Conservation (phyloP, 2,797 vertebrate genomes). For the Argyrosomus regius region DNA sequence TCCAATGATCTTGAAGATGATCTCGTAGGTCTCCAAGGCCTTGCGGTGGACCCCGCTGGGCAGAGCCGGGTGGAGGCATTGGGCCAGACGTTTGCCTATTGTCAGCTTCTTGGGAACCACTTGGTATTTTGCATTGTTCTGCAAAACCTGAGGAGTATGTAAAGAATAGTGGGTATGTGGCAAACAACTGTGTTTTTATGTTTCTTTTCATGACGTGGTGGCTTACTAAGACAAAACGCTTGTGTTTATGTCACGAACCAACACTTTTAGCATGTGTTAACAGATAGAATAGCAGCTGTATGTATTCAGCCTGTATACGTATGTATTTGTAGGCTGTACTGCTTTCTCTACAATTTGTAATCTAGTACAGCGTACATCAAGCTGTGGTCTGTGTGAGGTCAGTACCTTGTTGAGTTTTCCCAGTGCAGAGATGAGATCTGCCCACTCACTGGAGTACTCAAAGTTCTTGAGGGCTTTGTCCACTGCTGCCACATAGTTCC, state of each 20-base stretch:
- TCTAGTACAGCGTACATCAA: not conserved
- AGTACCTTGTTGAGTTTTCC: constrained; percentile 98
- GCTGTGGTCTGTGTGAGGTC: not conserved
- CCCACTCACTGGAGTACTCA: constrained; percentile 99
- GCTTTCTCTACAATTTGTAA: not conserved
- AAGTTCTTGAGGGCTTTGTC: constrained; percentile 99
- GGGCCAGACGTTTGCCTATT: constrained; percentile 96
- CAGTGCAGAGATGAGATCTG: constrained; percentile 98
- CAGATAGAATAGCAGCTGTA: not conserved
- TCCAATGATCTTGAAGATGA: constrained; percentile 99
- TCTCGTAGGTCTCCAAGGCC: constrained; percentile 98
- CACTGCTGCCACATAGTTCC: constrained; percentile 98
- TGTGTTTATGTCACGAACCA: not conserved
- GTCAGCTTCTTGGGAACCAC: constrained; percentile 98
- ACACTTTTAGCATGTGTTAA: not conserved
- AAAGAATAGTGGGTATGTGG: not conserved
- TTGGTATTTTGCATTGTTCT: constrained; percentile 99
- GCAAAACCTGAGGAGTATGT: constrained; percentile 88
- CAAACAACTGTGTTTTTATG: not conserved
- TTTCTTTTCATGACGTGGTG: not conserved
- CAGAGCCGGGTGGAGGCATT: constrained; percentile 98
- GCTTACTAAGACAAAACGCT: not conserved
- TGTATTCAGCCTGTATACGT: not conserved
- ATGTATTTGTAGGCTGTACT: not conserved
- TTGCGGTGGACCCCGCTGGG: constrained; percentile 99